phyloP scores from a whole-genome alignment of 2,888 invertebrate genomes.

The Brenthis ino region DNA sequence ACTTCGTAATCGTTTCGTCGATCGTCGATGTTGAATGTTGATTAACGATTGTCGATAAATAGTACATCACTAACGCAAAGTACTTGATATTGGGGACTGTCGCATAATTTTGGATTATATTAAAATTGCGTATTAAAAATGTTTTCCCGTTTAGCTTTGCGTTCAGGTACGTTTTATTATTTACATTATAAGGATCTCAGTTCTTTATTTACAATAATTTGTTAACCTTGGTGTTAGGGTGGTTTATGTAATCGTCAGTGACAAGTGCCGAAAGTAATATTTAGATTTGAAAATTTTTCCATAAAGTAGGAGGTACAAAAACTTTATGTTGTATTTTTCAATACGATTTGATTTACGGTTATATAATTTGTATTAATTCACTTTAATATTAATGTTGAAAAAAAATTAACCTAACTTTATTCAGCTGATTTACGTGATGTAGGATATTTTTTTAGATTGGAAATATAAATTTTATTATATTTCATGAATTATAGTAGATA shows the following conservation, averaged over 20 bases:
- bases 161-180: conserved; percentile 81
- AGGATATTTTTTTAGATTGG: background rate
- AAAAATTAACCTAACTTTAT: conserved; percentile 31
- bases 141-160: conserved; percentile 86
- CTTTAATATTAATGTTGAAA: background rate
- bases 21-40: too few relatives aligned
- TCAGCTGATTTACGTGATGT: conserved; percentile 18
- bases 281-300: background rate
- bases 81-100: conserved; percentile 60
- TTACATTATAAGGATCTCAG: conserved; percentile 10
- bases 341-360: background rate
- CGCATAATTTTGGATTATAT: conserved; percentile 54
- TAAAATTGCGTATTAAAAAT: conserved; percentile 74
- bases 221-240: conserved; percentile 57
- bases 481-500: background rate
- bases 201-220: conserved; percentile 31
- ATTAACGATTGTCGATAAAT: background rate
- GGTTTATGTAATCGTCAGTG: conserved; percentile 82
- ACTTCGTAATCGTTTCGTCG: too few relatives aligned
- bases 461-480: conserved; percentile 32
- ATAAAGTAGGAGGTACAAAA: background rate
- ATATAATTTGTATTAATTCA: background rate
- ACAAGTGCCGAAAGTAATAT: conserved; percentile 47
- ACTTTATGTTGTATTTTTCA: background rate
- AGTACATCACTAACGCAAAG: conserved; percentile 65